A percentile compares a stretch with the other conserved stretches of the same genome.
Evolutionary conservation across 2,113 vertebrate species (phyloP).

Genomic region (Phylloscopus trochiloides): DNA sequence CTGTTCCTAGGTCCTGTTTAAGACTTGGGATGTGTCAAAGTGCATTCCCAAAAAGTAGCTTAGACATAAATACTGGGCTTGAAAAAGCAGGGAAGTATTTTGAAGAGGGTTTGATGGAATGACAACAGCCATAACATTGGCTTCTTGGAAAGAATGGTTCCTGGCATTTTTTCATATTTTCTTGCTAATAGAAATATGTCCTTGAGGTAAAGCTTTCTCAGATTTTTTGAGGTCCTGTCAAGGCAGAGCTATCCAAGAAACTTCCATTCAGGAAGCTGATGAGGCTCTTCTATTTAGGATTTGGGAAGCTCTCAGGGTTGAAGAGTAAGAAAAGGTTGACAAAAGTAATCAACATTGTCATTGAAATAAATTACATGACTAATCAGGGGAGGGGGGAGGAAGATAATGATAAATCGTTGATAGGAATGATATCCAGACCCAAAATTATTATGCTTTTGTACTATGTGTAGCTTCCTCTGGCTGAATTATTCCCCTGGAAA

Average conservation of each 20-base stretch:
- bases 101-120: not conserved
- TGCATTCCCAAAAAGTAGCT: not conserved
- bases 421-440: not conserved
- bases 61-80: not conserved
- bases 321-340: not conserved
- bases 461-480: not conserved
- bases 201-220: not conserved
- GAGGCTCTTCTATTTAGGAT: not conserved
- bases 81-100: not conserved
- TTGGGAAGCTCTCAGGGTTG: not conserved
- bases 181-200: not conserved
- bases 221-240: not conserved
- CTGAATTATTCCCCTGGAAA: not conserved
- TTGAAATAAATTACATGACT: not conserved
- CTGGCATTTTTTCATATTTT: not conserved
- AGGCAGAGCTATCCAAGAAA: not conserved
- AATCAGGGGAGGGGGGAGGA: fast-evolving
- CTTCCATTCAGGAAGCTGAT: not conserved
- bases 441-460: not conserved
- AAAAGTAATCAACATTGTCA: not conserved
- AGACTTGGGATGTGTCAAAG: not conserved
- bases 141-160: not conserved
- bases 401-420: not conserved
- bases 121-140: not conserved
- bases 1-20: not conserved